Percentiles rank a stretch among this genome's conserved stretches.
phyloP scores from a whole-genome alignment of 2,888 invertebrate species.

The Drosophila monieri region DNA sequence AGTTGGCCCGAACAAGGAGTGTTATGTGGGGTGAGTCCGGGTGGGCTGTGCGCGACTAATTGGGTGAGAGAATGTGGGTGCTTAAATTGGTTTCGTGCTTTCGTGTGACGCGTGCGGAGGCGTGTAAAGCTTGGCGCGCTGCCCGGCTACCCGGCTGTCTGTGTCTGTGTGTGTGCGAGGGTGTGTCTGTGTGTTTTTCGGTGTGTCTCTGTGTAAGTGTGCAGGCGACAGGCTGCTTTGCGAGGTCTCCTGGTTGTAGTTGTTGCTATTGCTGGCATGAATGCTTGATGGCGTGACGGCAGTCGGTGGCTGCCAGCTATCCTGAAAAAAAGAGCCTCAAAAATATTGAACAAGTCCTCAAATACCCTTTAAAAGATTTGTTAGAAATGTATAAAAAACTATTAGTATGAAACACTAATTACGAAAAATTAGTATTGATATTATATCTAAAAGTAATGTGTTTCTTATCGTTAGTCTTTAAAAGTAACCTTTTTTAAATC shows the following conservation, averaged over 20 bases:
- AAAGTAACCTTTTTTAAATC: no score
- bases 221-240: slow-evolving; percentile 49
- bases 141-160: slow-evolving; percentile 18
- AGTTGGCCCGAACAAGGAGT: slow-evolving; percentile 25
- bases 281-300: slow-evolving; percentile 77
- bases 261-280: slow-evolving; percentile 59
- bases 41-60: slow-evolving; percentile 80
- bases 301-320: slow-evolving; percentile 77
- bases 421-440: no score
- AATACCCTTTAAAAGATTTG: slow-evolving; percentile 18
- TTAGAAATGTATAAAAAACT: background rate
- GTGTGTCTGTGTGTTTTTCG: background rate
- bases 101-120: slow-evolving; percentile 76
- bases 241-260: slow-evolving; percentile 16
- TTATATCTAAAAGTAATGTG: no score
- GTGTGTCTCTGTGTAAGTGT: slow-evolving; percentile 38
- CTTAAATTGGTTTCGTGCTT: slow-evolving; percentile 80
- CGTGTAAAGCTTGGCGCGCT: slow-evolving; percentile 64
- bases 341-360: background rate
- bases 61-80: slow-evolving; percentile 82
- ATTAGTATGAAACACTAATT: no score
- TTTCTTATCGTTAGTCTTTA: no score
- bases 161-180: slow-evolving; percentile 30
- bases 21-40: slow-evolving; percentile 34
- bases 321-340: slow-evolving; percentile 47